Evolutionary conservation across 2,888 invertebrate species (phyloP).

Genomic region (Rugalucina vietnamica): DNA sequence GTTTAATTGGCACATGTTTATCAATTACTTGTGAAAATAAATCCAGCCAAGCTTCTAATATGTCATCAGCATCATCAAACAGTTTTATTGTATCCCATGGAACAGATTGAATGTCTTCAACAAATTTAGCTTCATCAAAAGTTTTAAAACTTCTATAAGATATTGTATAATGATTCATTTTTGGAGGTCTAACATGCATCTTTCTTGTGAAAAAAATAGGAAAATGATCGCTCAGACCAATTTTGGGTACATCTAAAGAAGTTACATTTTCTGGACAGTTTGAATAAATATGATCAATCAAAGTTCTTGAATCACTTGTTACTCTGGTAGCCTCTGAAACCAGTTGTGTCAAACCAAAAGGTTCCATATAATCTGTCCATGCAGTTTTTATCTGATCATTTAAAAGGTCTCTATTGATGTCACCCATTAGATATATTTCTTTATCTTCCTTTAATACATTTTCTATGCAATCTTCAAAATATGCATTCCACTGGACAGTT

Average conservation of each 20-base stretch:
- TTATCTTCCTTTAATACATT: not conserved
- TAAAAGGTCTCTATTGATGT: not conserved
- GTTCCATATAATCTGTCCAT: not conserved
- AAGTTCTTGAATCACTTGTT: not conserved
- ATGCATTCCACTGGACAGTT: not conserved
- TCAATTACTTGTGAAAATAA: not conserved
- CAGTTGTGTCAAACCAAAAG: not conserved
- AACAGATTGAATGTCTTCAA: not conserved
- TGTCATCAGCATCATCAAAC: not conserved
- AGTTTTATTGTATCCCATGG: not conserved
- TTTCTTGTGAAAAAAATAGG: not conserved
- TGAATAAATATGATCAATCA: not conserved
- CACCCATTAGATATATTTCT: not conserved
- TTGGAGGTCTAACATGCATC: not conserved
- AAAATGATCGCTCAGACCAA: not conserved
- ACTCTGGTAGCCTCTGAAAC: not conserved
- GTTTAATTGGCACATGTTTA: too few species aligned
- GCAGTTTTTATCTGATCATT: not conserved
- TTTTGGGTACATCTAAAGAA: not conserved
- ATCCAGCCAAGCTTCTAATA: not conserved
- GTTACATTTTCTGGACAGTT: not conserved
- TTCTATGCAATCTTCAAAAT: slow-evolving; percentile 1
- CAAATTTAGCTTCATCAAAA: slow-evolving; percentile 3
- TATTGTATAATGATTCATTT: not conserved
- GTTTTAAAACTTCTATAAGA: not conserved